Evolutionary conservation across 1,140 invertebrate species (phyloP).

Genomic region (Camponotus floridanus): DNA sequence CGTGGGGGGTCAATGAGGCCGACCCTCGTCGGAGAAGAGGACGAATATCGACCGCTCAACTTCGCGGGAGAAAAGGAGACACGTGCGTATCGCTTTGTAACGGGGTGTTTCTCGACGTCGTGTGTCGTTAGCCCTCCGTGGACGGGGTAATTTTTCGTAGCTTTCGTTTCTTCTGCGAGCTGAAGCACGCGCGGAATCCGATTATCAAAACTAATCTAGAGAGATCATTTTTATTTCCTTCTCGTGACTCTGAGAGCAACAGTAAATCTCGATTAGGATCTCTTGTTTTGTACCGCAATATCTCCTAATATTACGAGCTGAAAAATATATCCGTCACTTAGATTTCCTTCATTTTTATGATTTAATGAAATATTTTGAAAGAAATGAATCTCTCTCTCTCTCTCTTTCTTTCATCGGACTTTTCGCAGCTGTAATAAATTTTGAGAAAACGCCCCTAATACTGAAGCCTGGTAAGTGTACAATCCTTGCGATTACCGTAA

Average conservation of each 20-base stretch:
- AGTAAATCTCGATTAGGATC: neutral
- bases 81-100: slow-evolving; percentile 48
- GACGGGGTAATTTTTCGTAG: neutral
- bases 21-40: slow-evolving; percentile 27
- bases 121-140: neutral
- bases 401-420: neutral
- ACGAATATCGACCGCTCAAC: slow-evolving; percentile 41
- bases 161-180: neutral
- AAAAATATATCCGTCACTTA: neutral
- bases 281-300: too few species aligned
- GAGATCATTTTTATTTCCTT: neutral
- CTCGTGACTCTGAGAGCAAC: neutral
- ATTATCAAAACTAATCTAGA: neutral
- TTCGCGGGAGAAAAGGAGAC: slow-evolving; percentile 29
- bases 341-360: neutral
- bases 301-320: neutral
- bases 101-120: slow-evolving; percentile 38
- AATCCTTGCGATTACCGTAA: slow-evolving; percentile 53
- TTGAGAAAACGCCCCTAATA: slow-evolving; percentile 26
- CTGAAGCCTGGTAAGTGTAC: neutral
- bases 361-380: neutral
- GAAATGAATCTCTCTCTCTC: neutral
- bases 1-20: neutral
- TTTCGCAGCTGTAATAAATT: slow-evolving; percentile 20
- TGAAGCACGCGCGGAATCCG: neutral